Conservation (phyloP, 2,888 invertebrate genomes). For the Timandra comae region DNA sequence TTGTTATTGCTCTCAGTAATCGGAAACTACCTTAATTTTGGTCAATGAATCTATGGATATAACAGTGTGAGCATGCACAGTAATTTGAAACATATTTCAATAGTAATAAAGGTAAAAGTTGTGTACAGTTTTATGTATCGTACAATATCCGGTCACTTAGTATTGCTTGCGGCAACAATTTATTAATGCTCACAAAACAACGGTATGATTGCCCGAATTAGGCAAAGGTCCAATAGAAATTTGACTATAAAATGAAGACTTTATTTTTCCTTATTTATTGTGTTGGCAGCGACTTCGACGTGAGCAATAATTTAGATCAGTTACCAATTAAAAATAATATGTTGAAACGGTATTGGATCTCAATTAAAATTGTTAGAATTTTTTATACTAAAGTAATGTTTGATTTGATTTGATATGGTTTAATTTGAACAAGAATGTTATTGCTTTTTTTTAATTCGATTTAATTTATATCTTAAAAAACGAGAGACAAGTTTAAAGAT, state of each 20-base stretch:
- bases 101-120: slow-evolving; percentile 13
- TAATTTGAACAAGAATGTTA: slow-evolving; percentile 1
- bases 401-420: slow-evolving; percentile 9
- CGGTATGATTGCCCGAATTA: slow-evolving; percentile 62
- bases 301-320: slow-evolving; percentile 19
- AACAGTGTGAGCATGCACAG: slow-evolving; percentile 25
- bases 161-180: slow-evolving; percentile 64
- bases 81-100: slow-evolving; percentile 21
- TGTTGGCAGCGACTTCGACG: slow-evolving; percentile 23
- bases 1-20: slow-evolving; percentile 60
- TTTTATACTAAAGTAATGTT: slow-evolving; percentile 7
- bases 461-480: too few relatives aligned
- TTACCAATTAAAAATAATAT: slow-evolving; percentile 14
- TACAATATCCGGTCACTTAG: slow-evolving; percentile 65
- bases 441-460: too few relatives aligned
- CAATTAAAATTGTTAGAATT: slow-evolving; percentile 14
- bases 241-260: slow-evolving; percentile 48
- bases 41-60: slow-evolving; percentile 70
- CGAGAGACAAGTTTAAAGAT: too few relatives aligned
- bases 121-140: too few relatives aligned
- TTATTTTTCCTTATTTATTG: slow-evolving; percentile 44
- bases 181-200: slow-evolving; percentile 61
- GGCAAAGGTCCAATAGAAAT: slow-evolving; percentile 48
- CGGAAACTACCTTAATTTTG: slow-evolving; percentile 69
- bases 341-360: slow-evolving; percentile 14